phyloP scores from a whole-genome alignment of 2,797 vertebrate species.

The Crocodylus rhombifer region DNA sequence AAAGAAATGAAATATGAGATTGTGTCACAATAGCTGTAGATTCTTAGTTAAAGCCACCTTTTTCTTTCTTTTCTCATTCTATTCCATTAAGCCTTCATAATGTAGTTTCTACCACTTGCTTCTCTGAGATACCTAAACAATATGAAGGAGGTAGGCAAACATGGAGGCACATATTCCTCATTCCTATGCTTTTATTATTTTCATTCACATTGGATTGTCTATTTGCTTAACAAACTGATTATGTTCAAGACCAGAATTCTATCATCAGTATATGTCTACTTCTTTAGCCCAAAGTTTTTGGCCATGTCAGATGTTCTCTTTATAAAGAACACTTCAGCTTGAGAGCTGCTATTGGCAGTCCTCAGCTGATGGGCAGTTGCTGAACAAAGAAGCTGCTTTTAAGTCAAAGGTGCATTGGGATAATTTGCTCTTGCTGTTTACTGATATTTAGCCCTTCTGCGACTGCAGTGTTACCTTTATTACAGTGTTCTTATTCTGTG shows the following conservation, averaged over 20 bases:
- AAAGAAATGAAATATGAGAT: background rate
- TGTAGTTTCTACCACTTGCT: background rate
- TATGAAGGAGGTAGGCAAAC: background rate
- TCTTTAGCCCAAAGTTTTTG: background rate
- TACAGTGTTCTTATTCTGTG: background rate
- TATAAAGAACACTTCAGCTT: background rate
- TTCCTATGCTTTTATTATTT: background rate
- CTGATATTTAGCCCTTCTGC: background rate
- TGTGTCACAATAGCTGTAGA: background rate
- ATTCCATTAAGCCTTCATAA: background rate
- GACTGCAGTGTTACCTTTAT: background rate
- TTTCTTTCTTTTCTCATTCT: background rate
- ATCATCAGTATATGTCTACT: background rate
- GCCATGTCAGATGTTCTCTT: background rate
- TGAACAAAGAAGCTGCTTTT: background rate
- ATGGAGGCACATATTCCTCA: background rate
- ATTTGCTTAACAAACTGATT: background rate
- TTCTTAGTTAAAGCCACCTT: background rate
- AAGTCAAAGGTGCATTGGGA: background rate
- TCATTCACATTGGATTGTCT: background rate
- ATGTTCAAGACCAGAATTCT: background rate
- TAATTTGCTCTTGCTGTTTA: constrained; percentile 7
- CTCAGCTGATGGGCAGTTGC: background rate
- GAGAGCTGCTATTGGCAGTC: background rate
- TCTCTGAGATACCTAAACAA: background rate